Percentiles rank a stretch among this genome's conserved stretches.
Evolutionary conservation across 2,113 vertebrate species (phyloP).

Genomic region (Gadus macrocephalus): DNA sequence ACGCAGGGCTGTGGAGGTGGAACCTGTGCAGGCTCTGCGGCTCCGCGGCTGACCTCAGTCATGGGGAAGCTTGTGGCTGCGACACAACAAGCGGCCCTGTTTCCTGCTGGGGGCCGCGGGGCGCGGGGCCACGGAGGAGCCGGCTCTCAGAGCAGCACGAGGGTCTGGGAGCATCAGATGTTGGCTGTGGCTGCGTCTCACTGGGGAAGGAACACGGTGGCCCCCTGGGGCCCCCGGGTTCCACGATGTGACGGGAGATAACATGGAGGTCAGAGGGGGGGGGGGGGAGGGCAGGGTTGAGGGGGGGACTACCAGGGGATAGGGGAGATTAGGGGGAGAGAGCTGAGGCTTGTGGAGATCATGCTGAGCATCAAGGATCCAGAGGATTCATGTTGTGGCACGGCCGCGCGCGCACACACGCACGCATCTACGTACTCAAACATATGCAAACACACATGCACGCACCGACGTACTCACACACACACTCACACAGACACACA

Average conservation of each 20-base stretch:
- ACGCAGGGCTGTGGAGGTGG: conserved; percentile 3
- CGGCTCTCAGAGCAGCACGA: conserved; percentile 46
- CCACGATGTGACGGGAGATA: no score
- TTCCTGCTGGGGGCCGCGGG: conserved; percentile 33
- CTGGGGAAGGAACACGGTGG: no score
- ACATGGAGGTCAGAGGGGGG: no score
- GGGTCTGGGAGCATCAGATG: conserved; percentile 49
- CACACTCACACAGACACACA: no score
- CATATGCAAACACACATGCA: no score
- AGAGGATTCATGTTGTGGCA: background rate
- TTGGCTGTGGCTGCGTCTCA: conserved; percentile 12
- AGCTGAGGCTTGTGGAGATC: background rate
- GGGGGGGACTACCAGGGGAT: background rate
- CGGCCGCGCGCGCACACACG: no score
- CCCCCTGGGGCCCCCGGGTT: no score
- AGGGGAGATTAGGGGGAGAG: background rate
- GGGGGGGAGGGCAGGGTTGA: no score
- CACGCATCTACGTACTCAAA: no score
- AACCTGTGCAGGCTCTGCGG: no score
- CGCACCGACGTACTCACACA: no score
- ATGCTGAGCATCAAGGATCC: background rate
- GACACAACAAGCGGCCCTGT: conserved; percentile 59
- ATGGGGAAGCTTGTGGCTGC: conserved; percentile 26
- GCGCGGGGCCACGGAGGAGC: conserved; percentile 20
- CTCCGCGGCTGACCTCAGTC: conserved; percentile 32